A percentile compares a stretch with the other conserved stretches of the same genome.
Evolutionary conservation across 1,140 invertebrate genomes (phyloP).

Genomic region (Idris sp.): DNA sequence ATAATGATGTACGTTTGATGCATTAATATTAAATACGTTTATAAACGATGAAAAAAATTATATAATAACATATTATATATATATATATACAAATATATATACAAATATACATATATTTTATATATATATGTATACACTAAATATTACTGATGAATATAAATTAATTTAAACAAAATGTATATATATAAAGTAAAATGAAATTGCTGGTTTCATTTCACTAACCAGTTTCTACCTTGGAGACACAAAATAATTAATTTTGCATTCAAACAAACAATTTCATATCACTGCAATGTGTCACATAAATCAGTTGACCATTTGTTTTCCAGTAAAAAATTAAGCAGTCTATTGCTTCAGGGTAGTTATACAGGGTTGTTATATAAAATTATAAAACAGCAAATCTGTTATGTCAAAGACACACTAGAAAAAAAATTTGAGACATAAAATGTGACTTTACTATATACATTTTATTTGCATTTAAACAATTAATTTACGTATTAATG

Average conservation of each 20-base stretch:
- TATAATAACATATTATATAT: slow-evolving; percentile 12
- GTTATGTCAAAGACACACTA: no score
- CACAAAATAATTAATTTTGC: slow-evolving; percentile 22
- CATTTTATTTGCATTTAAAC: no score
- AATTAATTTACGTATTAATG: no score
- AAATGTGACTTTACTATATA: no score
- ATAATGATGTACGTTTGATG: slow-evolving; percentile 26
- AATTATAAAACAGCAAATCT: no score
- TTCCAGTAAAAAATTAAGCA: no score
- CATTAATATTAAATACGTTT: slow-evolving; percentile 34
- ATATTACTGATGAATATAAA: not conserved
- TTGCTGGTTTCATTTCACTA: slow-evolving; percentile 5
- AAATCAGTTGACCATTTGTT: no score
- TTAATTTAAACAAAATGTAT: no score
- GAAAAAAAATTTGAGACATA: no score
- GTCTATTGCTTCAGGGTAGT: no score
- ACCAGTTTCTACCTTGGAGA: not conserved
- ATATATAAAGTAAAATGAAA: not conserved
- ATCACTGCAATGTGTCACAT: slow-evolving; percentile 4
- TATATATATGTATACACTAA: not conserved
- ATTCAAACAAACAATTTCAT: slow-evolving; percentile 15
- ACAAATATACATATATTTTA: not conserved
- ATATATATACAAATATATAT: no score
- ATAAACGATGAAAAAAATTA: slow-evolving; percentile 26
- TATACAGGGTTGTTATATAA: no score